A percentile compares a stretch with the other conserved stretches of the same genome.
phyloP scores from a whole-genome alignment of 92 coral and sea anemone genomes.

The Actinostola sp. region DNA sequence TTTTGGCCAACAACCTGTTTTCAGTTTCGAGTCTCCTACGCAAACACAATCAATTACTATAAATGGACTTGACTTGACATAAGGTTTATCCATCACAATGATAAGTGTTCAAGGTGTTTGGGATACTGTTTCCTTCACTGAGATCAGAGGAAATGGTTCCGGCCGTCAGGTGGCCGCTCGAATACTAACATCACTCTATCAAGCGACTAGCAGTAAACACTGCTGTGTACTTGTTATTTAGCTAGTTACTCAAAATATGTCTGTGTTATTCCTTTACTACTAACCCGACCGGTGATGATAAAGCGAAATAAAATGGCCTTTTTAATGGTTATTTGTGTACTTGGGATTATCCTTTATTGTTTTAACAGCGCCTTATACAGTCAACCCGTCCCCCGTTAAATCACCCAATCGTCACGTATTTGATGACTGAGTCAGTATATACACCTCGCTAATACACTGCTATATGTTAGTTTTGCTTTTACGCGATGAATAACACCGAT shows the following conservation, averaged over 20 bases:
- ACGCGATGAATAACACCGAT: not conserved
- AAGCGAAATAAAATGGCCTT: not conserved
- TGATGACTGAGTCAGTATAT: not conserved
- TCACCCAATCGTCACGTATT: slow-evolving; percentile 7
- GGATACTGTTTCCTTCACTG: slow-evolving; percentile 1
- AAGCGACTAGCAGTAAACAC: no score
- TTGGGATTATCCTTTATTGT: not conserved
- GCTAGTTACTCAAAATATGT: no score
- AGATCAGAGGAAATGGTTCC: not conserved
- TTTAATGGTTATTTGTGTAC: no score
- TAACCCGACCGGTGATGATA: not conserved
- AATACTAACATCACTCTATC: no score
- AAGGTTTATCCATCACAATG: not conserved
- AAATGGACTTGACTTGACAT: not conserved
- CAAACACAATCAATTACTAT: not conserved
- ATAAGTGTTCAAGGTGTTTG: slow-evolving; percentile 5
- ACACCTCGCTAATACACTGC: not conserved
- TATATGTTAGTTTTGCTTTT: not conserved
- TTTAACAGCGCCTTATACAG: not conserved
- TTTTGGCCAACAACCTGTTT: no score
- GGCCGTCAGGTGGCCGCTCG: no score
- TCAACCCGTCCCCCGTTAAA: not conserved
- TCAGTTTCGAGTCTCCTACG: no score
- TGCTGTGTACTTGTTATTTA: no score
- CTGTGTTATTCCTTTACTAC: no score